Evolutionary conservation across 2,888 invertebrate species (phyloP).

Genomic region (Ctenicera cuprea): DNA sequence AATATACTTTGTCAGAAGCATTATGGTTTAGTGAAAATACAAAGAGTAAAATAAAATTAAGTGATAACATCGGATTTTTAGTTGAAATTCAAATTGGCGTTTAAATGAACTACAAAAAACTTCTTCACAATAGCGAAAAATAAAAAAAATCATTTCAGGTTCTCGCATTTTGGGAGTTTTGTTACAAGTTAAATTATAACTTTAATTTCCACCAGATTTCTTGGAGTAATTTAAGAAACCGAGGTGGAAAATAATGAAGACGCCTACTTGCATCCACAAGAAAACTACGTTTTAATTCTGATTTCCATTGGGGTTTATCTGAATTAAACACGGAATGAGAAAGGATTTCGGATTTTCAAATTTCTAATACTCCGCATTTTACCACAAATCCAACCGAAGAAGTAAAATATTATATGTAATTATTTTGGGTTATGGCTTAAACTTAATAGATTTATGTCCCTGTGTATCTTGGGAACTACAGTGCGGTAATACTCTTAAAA

Average conservation of each 20-base stretch:
- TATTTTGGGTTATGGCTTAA: slow-evolving; percentile 67
- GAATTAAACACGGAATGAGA: slow-evolving; percentile 72
- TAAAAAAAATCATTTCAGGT: too few relatives aligned
- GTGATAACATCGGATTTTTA: too few relatives aligned
- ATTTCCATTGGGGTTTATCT: slow-evolving; percentile 71
- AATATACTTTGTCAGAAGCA: too few relatives aligned
- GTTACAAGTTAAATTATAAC: background rate
- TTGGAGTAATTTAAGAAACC: background rate
- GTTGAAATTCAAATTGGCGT: too few relatives aligned
- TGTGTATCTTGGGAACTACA: background rate
- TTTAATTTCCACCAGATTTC: background rate
- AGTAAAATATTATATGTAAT: slow-evolving; percentile 68
- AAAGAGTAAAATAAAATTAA: too few relatives aligned
- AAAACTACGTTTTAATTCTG: slow-evolving; percentile 73
- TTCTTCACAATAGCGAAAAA: too few relatives aligned
- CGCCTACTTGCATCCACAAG: slow-evolving; percentile 62
- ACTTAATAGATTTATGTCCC: slow-evolving; percentile 17
- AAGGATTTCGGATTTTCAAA: slow-evolving; percentile 71
- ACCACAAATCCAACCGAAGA: slow-evolving; percentile 66
- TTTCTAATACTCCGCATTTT: slow-evolving; percentile 68
- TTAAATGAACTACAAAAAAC: too few relatives aligned
- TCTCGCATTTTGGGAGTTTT: background rate
- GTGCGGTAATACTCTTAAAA: too few relatives aligned
- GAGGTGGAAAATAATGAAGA: slow-evolving; percentile 48
- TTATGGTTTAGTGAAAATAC: too few relatives aligned